Evolutionary conservation across 92 coral and sea anemone genomes (phyloP).

Genomic region (Ricordea florida): DNA sequence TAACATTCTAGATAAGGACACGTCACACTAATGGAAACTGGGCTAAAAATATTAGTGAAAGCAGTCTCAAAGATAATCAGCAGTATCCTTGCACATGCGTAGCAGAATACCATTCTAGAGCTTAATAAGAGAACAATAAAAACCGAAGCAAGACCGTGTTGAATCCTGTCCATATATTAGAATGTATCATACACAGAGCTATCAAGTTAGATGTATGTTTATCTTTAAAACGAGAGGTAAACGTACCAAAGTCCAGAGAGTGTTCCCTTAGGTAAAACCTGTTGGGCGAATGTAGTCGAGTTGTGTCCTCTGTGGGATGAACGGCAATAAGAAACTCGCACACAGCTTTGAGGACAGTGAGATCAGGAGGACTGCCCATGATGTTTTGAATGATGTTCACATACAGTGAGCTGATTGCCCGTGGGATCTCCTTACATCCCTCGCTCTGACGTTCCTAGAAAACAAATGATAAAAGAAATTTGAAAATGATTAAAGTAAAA

Average conservation of each 20-base stretch:
- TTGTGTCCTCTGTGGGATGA: conserved; percentile 87
- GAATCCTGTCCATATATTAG: too few relatives aligned
- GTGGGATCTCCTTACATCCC: conserved; percentile 72
- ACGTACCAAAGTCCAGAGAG: conserved; percentile 63
- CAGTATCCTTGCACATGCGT: too few relatives aligned
- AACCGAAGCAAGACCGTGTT: too few relatives aligned
- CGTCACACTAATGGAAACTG: too few relatives aligned
- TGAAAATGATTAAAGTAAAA: not conserved
- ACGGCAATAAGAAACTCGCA: conserved; percentile 96
- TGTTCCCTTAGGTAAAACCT: conserved; percentile 80
- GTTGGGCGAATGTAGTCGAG: conserved; percentile 78
- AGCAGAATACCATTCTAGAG: too few relatives aligned
- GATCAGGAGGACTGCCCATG: conserved; percentile 86
- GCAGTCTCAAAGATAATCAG: too few relatives aligned
- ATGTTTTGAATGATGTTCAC: conserved; percentile 90
- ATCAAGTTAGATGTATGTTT: conserved; percentile 14
- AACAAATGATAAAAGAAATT: not conserved
- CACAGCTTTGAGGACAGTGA: conserved; percentile 88
- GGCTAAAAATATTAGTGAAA: too few relatives aligned
- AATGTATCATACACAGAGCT: too few relatives aligned
- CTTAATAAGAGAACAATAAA: too few relatives aligned
- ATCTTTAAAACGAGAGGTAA: not conserved
- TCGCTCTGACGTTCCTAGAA: conserved; percentile 86
- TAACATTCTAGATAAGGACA: too few relatives aligned
- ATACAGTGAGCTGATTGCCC: conserved; percentile 79